Conservation (phyloP, 2,888 invertebrate species). For the Cheilosia pagana region DNA sequence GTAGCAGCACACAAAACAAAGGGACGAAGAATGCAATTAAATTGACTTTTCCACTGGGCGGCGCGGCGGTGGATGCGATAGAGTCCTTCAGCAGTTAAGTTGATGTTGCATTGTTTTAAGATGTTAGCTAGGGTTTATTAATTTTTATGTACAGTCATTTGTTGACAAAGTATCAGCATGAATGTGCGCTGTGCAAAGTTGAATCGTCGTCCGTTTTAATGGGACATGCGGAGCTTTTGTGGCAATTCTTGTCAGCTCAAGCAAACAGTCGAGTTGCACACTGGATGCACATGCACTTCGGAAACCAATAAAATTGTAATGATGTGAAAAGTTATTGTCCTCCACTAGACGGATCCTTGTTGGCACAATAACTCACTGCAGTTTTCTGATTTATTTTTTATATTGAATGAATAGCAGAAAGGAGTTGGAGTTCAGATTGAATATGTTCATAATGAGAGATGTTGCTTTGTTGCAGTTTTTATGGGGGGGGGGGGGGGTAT, state of each 20-base stretch:
- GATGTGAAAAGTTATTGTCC: slow-evolving; percentile 50
- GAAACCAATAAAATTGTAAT: slow-evolving; percentile 54
- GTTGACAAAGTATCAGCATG: slow-evolving; percentile 60
- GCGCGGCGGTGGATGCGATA: not conserved
- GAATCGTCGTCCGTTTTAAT: slow-evolving; percentile 26
- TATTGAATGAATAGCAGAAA: slow-evolving; percentile 14
- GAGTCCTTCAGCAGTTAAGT: slow-evolving; percentile 58
- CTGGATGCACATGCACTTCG: slow-evolving; percentile 19
- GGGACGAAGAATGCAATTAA: slow-evolving; percentile 64
- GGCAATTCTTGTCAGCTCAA: slow-evolving; percentile 23
- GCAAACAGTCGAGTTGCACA: slow-evolving; percentile 6
- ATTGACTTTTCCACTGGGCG: slow-evolving; percentile 19
- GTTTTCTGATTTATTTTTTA: not conserved
- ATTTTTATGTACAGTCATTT: slow-evolving; percentile 67
- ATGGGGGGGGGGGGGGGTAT: no score
- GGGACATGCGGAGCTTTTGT: slow-evolving; percentile 29
- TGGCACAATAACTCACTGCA: slow-evolving; percentile 38
- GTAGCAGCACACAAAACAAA: slow-evolving; percentile 27
- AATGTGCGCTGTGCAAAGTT: slow-evolving; percentile 30
- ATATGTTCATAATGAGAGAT: no score
- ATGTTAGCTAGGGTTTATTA: slow-evolving; percentile 70
- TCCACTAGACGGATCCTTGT: slow-evolving; percentile 6
- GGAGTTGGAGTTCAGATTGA: not conserved
- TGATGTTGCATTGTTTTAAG: slow-evolving; percentile 71
- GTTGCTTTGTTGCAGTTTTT: no score